A percentile compares a stretch with the other conserved stretches of the same genome.
phyloP scores from a whole-genome alignment of 2,797 vertebrate genomes.

The Benthosema pterotum region DNA sequence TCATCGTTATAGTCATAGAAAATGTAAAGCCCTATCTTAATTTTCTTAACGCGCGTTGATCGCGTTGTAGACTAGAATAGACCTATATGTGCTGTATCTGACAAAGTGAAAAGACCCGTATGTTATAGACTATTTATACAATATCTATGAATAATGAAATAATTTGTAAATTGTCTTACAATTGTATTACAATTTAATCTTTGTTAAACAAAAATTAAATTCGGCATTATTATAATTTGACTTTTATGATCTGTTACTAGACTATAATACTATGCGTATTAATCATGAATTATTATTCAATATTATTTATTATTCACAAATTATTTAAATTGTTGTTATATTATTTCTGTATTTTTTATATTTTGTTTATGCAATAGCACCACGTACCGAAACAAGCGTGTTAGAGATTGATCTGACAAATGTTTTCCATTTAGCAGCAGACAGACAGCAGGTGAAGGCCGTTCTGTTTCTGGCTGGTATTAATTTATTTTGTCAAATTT shows the following conservation, averaged over 20 bases:
- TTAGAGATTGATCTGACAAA: constrained; percentile 18
- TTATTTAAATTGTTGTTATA: neutral
- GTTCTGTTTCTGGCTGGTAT: constrained; percentile 45
- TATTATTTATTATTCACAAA: neutral
- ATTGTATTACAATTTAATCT: too few species aligned
- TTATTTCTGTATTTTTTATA: neutral
- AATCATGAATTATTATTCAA: constrained; percentile 5
- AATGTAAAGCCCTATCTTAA: neutral
- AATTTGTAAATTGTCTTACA: too few species aligned
- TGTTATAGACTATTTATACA: too few species aligned
- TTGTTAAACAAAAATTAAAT: too few species aligned
- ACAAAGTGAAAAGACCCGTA: too few species aligned
- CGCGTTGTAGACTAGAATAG: too few species aligned
- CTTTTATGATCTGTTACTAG: too few species aligned
- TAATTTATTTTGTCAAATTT: constrained; percentile 73
- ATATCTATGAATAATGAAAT: too few species aligned
- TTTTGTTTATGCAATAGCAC: neutral
- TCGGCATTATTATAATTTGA: too few species aligned
- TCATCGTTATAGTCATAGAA: neutral
- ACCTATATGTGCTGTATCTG: too few species aligned
- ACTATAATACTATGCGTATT: neutral
- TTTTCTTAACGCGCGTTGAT: neutral
- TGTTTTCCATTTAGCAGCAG: constrained; percentile 25
- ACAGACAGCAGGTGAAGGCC: constrained; percentile 35
- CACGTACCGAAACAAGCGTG: neutral